Conservation (phyloP, 2,797 vertebrate genomes). For the Chelmon rostratus region DNA sequence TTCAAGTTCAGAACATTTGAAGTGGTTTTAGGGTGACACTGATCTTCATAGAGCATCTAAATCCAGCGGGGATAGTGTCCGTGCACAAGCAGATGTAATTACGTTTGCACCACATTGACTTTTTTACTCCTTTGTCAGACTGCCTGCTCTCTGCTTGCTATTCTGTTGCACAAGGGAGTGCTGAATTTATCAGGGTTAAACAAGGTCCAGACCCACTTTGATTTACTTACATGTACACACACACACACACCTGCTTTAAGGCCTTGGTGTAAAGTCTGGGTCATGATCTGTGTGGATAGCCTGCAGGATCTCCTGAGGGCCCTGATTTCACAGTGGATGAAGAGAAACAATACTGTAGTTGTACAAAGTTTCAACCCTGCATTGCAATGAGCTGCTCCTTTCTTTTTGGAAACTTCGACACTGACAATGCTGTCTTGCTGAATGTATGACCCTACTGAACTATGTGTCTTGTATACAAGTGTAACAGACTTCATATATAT, state of each 20-base stretch:
- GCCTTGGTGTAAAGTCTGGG: constrained; percentile 34
- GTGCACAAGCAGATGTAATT: background rate
- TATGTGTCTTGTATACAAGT: background rate
- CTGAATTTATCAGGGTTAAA: constrained; percentile 22
- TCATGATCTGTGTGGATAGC: constrained; percentile 39
- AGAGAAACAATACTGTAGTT: constrained; percentile 36
- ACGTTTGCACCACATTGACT: constrained; percentile 2
- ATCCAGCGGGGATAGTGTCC: background rate
- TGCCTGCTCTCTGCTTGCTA: background rate
- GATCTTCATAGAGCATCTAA: background rate
- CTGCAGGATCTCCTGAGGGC: constrained; percentile 31
- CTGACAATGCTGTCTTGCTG: background rate
- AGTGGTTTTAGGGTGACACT: background rate
- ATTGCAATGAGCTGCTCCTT: constrained; percentile 16
- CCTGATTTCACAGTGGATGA: constrained; percentile 38
- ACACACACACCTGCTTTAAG: constrained; percentile 13
- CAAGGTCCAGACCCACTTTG: constrained; percentile 39
- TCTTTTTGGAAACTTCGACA: background rate
- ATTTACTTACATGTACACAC: constrained; percentile 36
- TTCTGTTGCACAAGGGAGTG: background rate
- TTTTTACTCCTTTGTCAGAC: constrained; percentile 18
- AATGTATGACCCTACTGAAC: background rate
- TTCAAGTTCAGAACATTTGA: background rate
- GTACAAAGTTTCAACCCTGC: constrained; percentile 20
- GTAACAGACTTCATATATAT: background rate